Percentiles rank a stretch among this genome's conserved stretches.
These are phyloP conservation scores for Hylaeus anthracinus DNA, from an alignment of 1,140 invertebrate genomes.

Conservation along the genomic window DNA sequence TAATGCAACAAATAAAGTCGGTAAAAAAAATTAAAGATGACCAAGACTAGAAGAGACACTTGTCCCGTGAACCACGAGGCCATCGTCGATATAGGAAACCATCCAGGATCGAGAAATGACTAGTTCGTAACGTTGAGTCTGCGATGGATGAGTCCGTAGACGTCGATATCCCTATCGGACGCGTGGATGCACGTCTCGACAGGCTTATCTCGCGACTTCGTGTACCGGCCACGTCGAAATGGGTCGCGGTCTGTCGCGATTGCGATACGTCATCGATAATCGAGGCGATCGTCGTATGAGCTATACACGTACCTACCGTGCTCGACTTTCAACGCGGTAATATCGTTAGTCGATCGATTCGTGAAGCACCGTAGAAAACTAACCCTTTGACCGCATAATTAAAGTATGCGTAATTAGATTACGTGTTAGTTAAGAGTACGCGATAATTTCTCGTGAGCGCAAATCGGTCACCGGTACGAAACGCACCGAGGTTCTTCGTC, in stretches of 20 bases:
- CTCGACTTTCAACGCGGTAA: conserved; percentile 39
- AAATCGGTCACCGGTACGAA: conserved; percentile 9
- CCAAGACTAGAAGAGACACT: too few relatives aligned
- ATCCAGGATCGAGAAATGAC: too few relatives aligned
- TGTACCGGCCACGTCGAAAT: background rate
- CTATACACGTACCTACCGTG: conserved; percentile 3
- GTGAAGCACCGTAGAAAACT: conserved; percentile 43
- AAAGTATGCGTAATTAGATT: conserved; percentile 29
- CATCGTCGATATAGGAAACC: too few relatives aligned
- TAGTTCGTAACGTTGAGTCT: too few relatives aligned
- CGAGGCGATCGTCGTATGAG: background rate
- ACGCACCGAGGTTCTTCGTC: too few relatives aligned
- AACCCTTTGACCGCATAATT: conserved; percentile 21
- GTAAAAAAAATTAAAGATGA: too few relatives aligned
- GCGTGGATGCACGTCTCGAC: background rate
- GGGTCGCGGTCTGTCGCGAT: conserved; percentile 35
- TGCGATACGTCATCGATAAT: conserved; percentile 44
- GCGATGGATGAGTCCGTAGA: conserved; percentile 57
- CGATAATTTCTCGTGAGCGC: conserved; percentile 24
- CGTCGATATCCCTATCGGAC: conserved; percentile 17
- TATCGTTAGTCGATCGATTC: conserved; percentile 47
- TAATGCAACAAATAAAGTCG: too few relatives aligned
- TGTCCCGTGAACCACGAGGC: too few relatives aligned
- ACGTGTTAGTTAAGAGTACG: conserved; percentile 25
- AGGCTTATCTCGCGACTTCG: background rate